Evolutionary conservation across 2,888 invertebrate species (phyloP).

Genomic region (Drosophila longiperda): DNA sequence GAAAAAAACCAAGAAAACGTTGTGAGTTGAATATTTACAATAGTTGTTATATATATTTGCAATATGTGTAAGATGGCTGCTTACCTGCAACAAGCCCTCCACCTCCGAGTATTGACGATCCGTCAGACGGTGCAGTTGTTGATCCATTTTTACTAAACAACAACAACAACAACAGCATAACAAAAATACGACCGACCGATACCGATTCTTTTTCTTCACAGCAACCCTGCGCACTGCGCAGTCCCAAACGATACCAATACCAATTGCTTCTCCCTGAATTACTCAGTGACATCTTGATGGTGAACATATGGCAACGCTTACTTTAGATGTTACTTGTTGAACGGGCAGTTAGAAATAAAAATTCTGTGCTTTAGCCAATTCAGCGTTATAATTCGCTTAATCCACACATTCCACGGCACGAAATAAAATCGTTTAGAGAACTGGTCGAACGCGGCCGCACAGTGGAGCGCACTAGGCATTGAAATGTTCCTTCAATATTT

Average conservation of each 20-base stretch:
- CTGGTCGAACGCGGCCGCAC: constrained; percentile 78
- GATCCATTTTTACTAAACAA: constrained; percentile 73
- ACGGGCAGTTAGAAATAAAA: constrained; percentile 1
- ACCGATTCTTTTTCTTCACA: constrained; percentile 50
- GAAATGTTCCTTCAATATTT: neutral
- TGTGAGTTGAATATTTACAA: constrained; percentile 48
- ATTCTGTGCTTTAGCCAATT: neutral
- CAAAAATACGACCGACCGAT: constrained; percentile 56
- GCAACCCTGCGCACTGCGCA: constrained; percentile 56
- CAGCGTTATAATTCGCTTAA: neutral
- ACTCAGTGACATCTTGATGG: constrained; percentile 1
- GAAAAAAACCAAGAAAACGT: constrained; percentile 43
- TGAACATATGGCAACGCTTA: constrained; percentile 10
- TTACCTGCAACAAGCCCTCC: constrained; percentile 71
- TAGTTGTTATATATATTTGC: constrained; percentile 14
- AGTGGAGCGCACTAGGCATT: constrained; percentile 70
- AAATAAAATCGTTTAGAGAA: constrained; percentile 77
- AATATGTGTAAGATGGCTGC: constrained; percentile 20
- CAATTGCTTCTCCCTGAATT: constrained; percentile 28
- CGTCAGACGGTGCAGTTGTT: constrained; percentile 73
- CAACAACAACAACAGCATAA: constrained; percentile 59
- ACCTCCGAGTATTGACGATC: constrained; percentile 75
- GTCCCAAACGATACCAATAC: constrained; percentile 29
- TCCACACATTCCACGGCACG: constrained; percentile 78
- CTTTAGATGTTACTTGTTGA: constrained; percentile 23